These are phyloP conservation scores for Neoarius graeffei DNA, from an alignment of 2,113 vertebrate genomes.

Conservation along the genomic window DNA sequence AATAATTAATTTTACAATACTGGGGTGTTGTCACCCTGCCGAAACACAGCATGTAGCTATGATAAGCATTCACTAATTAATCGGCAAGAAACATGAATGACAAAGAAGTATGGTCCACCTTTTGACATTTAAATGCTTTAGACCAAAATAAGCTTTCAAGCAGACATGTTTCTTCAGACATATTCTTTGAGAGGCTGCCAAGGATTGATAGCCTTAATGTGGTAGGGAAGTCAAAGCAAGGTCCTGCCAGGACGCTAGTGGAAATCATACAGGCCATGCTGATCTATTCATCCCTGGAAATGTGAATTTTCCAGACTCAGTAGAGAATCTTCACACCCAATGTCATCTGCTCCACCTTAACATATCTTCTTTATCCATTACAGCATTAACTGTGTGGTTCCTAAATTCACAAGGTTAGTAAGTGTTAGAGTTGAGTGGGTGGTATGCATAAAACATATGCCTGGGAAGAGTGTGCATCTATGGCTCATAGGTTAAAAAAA, in stretches of 20 bases:
- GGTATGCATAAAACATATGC: conserved; percentile 61
- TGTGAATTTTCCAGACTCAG: conserved; percentile 8
- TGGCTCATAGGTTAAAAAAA: conserved; percentile 37
- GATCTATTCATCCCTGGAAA: conserved; percentile 10
- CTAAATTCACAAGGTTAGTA: conserved; percentile 53
- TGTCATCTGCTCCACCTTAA: not conserved
- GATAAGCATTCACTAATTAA: conserved; percentile 87
- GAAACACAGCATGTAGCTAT: conserved; percentile 66
- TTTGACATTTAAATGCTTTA: conserved; percentile 70
- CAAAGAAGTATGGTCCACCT: conserved; percentile 53
- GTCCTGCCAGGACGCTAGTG: not conserved
- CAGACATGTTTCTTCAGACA: conserved; percentile 45
- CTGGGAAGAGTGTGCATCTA: conserved; percentile 16
- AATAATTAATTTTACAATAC: conserved; percentile 88
- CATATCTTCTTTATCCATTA: conserved; percentile 37
- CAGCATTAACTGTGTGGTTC: conserved; percentile 38
- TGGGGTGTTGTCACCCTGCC: conserved; percentile 75
- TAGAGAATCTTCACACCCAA: not conserved
- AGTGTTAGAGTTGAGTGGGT: conserved; percentile 59
- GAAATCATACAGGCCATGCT: conserved; percentile 4
- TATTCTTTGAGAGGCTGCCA: not conserved
- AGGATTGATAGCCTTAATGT: conserved; percentile 48
- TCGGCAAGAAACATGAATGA: conserved; percentile 61
- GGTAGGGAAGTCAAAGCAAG: conserved; percentile 29
- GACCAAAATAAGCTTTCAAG: conserved; percentile 51